Percentiles rank a stretch among this genome's conserved stretches.
Conservation (phyloP, 2,888 invertebrate species). For the Leptopilina myrica region DNA sequence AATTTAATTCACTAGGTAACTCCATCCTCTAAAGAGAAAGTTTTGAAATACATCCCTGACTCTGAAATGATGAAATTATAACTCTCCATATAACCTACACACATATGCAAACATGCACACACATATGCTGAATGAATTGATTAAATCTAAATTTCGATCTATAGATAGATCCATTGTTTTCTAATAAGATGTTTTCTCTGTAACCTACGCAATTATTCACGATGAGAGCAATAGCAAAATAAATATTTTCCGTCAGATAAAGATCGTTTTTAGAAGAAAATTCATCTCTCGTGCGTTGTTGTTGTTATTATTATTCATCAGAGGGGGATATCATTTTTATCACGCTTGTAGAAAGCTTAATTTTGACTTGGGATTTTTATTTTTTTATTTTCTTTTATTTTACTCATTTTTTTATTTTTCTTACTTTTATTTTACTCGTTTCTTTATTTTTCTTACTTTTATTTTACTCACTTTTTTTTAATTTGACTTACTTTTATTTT, state of each 20-base stretch:
- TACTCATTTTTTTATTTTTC: too few species aligned
- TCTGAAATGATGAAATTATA: slow-evolving; percentile 36
- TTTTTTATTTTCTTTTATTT: too few species aligned
- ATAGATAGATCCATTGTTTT: slow-evolving; percentile 31
- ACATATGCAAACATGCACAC: not conserved
- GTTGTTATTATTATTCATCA: not conserved
- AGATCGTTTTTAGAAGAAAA: not conserved
- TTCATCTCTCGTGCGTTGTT: not conserved
- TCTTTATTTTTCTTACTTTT: too few species aligned
- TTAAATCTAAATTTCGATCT: slow-evolving; percentile 28
- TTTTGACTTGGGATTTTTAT: not conserved
- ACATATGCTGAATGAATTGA: not conserved
- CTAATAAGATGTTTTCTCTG: slow-evolving; percentile 35
- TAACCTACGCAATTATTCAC: slow-evolving; percentile 9
- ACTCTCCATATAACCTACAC: not conserved
- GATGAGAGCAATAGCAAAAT: slow-evolving; percentile 6
- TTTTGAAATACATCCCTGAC: slow-evolving; percentile 26
- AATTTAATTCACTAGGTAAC: slow-evolving; percentile 26
- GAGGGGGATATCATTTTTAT: not conserved
- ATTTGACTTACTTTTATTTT: too few species aligned
- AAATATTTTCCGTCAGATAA: slow-evolving; percentile 15
- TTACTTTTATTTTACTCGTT: too few species aligned
- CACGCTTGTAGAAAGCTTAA: slow-evolving; percentile 16
- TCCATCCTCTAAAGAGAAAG: slow-evolving; percentile 30
- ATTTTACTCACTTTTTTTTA: too few species aligned